These are phyloP conservation scores for Suncus etruscus DNA, from an alignment of 2,113 vertebrate species.

Conservation along the genomic window DNA sequence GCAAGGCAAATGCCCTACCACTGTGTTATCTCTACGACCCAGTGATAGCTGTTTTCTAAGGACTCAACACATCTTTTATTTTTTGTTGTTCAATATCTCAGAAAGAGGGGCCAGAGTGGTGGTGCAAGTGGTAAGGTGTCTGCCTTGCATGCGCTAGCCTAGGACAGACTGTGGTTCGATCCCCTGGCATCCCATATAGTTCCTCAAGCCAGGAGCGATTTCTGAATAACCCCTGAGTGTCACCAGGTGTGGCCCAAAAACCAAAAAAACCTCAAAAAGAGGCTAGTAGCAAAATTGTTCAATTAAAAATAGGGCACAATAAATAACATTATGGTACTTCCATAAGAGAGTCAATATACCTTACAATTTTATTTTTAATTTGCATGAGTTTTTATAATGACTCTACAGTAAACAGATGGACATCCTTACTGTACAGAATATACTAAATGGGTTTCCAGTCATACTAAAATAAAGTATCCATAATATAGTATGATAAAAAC, in stretches of 20 bases:
- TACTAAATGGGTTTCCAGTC: background rate
- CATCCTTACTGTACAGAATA: background rate
- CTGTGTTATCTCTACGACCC: too few species aligned
- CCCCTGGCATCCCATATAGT: too few species aligned
- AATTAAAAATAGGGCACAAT: background rate
- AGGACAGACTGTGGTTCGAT: too few species aligned
- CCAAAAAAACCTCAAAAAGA: background rate
- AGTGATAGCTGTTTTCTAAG: background rate
- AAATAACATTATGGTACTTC: background rate
- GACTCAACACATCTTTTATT: background rate
- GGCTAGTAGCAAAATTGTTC: background rate
- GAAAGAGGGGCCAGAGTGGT: too few species aligned
- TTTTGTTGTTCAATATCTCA: background rate
- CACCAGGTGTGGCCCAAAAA: too few species aligned
- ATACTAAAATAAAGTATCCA: background rate
- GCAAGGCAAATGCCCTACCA: too few species aligned
- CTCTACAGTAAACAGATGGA: background rate
- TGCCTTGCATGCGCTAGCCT: too few species aligned
- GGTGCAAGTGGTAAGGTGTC: too few species aligned
- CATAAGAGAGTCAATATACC: slow-evolving; percentile 1
- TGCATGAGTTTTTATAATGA: background rate
- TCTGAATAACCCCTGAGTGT: too few species aligned
- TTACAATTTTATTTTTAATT: slow-evolving; percentile 40
- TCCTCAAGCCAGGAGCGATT: too few species aligned
- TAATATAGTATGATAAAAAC: background rate